Evolutionary conservation across 2,888 invertebrate species (phyloP).

Genomic region (Conchocele bisecta): DNA sequence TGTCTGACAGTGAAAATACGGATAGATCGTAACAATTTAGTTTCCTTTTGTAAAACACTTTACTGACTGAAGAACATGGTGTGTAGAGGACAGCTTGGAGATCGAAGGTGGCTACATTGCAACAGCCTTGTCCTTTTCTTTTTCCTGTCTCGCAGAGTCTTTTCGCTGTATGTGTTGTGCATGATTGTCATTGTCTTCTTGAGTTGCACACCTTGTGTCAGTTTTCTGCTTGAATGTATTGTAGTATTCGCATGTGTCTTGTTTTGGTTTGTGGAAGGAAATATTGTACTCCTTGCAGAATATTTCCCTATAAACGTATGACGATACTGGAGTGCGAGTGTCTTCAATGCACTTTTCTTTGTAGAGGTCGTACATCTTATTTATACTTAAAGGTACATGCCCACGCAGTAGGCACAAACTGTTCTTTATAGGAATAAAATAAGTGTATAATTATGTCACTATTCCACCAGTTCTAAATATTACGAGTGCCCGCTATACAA

Average conservation of each 20-base stretch:
- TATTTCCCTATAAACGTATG: constrained; percentile 38
- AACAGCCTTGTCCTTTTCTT: constrained; percentile 11
- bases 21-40: constrained; percentile 30
- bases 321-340: constrained; percentile 20
- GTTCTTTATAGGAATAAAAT: too few species aligned
- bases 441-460: too few species aligned
- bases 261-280: constrained; percentile 45
- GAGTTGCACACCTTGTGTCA: not conserved
- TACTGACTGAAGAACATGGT: constrained; percentile 28
- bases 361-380: too few species aligned
- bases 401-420: too few species aligned
- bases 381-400: too few species aligned
- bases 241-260: too few species aligned
- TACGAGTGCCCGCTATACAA: too few species aligned
- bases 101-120: constrained; percentile 29
- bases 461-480: too few species aligned
- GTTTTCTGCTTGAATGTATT: constrained; percentile 6
- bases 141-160: constrained; percentile 15
- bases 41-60: constrained; percentile 38
- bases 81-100: constrained; percentile 24
- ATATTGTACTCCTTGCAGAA: constrained; percentile 49
- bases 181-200: not conserved
- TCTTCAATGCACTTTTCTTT: constrained; percentile 18
- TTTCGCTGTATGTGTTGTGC: constrained; percentile 7
- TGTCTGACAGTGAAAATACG: constrained; percentile 23